phyloP scores from a whole-genome alignment of 2,113 vertebrate species.

The Pluvianellus socialis region DNA sequence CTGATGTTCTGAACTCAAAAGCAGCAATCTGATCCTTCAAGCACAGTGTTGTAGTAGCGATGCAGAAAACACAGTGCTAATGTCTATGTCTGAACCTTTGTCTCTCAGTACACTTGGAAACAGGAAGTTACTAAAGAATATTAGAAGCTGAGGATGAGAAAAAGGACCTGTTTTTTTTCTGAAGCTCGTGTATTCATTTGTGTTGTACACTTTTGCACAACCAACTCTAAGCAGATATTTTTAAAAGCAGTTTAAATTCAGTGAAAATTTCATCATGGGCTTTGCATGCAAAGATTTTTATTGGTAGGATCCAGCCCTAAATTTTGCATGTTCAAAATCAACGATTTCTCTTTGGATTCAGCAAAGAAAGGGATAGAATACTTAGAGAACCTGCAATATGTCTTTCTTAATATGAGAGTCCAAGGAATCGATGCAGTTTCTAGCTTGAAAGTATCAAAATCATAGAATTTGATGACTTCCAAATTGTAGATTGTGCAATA shows the following conservation, averaged over 20 bases:
- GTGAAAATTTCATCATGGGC: background rate
- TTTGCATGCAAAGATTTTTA: background rate
- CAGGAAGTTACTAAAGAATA: background rate
- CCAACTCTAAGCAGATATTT: background rate
- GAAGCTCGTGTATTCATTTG: background rate
- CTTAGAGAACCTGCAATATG: background rate
- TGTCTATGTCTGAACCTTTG: background rate
- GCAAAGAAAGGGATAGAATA: background rate
- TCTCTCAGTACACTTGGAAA: background rate
- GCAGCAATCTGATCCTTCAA: background rate
- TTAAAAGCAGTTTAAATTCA: background rate
- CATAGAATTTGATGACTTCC: background rate
- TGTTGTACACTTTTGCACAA: background rate
- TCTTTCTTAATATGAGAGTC: background rate
- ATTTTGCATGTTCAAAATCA: background rate
- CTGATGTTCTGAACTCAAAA: background rate
- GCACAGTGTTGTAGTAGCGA: background rate
- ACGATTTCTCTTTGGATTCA: background rate
- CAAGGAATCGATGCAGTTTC: background rate
- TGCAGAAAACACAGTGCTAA: background rate
- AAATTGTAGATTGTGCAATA: background rate
- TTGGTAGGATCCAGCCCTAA: background rate
- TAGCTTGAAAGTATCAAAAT: background rate
- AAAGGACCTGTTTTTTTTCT: background rate
- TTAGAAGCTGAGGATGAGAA: background rate